Evolutionary conservation across 2,113 vertebrate genomes (phyloP), one percentile per base, ranked within the genome.

Genomic region (Ptyas mucosa): DNA sequence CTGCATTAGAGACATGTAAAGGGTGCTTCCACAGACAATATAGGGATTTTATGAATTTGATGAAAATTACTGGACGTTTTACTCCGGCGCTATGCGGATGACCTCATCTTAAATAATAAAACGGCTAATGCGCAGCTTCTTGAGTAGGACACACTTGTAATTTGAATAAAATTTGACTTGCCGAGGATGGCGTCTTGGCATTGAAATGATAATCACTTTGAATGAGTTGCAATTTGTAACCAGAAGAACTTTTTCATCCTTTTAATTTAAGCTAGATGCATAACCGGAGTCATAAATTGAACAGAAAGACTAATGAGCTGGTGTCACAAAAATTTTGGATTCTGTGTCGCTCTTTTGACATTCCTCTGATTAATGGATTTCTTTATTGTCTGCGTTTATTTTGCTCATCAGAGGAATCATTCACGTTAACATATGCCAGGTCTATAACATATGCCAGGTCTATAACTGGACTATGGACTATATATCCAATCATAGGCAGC

Each of bases 101-200:
- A 93, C 55, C 3, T 90, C 10, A 23, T 69, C 4, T 12, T 89
- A 94, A 96, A 92, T 90, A 95, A 92, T 87, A 95, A 95, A 95
- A 95, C 61, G 91, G 0, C 92, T 91, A 52, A 86, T n/a, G 93
- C 21, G 53, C 1, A 85, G 69, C 91, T 93, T 94, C 92, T 85
- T 87, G 0, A 88, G 92, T 24, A 39, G 39, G 90, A 93, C 94
- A 93, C 61, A 24, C 94, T 93, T 89, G 81, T 1, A 10, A 94
- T 94, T 95, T 94, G 5, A 94, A 94, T 96, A 93, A 95, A 95
- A 93, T 94, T 39, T 91, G 90, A 29, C 52, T 90, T 0, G 0
- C 0, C 23, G 18, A 39, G 8, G 85, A 43, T 49, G 0, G 55
- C 88, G 95, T 93, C 93, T 94, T 87, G 94, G 90, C 7, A 88